Base-by-base conservation (phyloP, 2,113 vertebrate species). In the Canis aureus region DNA sequence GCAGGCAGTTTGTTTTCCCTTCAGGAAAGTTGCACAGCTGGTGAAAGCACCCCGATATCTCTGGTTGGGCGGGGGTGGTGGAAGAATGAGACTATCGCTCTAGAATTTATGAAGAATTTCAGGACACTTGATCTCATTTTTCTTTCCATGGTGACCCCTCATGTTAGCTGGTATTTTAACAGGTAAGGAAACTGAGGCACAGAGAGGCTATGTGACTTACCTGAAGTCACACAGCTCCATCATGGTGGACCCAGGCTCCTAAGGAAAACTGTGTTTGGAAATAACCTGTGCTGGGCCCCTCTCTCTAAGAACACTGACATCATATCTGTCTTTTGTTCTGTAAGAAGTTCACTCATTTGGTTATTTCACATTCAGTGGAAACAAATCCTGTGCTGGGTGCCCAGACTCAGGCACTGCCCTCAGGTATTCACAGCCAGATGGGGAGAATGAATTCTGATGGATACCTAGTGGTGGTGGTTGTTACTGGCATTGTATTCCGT, bases 251-350 rank as follows among this genome's bases (percentile, higher is more conserved):
- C 57, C 11, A n/a, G 57, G 20, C 11, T 66, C 23, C 64, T 59
- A n/a, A 20, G 32, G 15, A 85, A 51, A 32, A 9, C 84, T 81
- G 1, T 38, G 78, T 62, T 62, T 16, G 23, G 2, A 60, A 57
- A 66, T 15, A 67, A 11, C 22, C 9, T 5, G 4, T 2, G 3
- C 16, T 3, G 10, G 29, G 13, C 2, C 12, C 5, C 1, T 1
- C 35, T 57, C 49, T 64, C 23, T 81, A 32, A 67, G 51, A 86
- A 60, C 80, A 76, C 25, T 53, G 38, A 29, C 49, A 16, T 67
- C 13, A 29, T 57, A 16, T 67, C 13, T 35, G 59, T 35, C 29
- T 23, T 89, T 55, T 53, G n/a, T 53, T 55, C 20, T 49, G 23
- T 1, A 7, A 25, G 38, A 60, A 19, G 0, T 57, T 84, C 27